Percentiles rank a stretch among this genome's conserved stretches.
Conservation (phyloP, 1,140 invertebrate species). For the Colletes latitarsis region DNA sequence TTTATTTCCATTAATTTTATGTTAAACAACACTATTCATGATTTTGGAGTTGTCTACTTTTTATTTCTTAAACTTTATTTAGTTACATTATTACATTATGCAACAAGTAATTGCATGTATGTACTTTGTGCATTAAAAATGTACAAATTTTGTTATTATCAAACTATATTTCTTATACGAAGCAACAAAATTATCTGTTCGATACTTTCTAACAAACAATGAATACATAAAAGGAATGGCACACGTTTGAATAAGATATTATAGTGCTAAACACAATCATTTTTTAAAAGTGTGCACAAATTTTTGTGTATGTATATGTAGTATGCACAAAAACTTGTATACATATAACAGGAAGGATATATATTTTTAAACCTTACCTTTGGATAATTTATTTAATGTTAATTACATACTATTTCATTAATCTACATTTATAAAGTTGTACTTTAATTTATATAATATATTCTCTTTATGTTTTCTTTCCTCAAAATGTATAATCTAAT, state of each 20-base stretch:
- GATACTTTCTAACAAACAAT: constrained; percentile 26
- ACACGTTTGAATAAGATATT: constrained; percentile 27
- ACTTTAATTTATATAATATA: not conserved
- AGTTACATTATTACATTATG: not conserved
- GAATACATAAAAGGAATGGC: not conserved
- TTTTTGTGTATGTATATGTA: constrained; percentile 36
- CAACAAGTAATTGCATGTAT: not conserved
- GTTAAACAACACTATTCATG: not conserved
- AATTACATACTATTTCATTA: not conserved
- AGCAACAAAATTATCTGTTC: constrained; percentile 15
- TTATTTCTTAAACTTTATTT: not conserved
- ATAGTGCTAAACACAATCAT: constrained; percentile 49
- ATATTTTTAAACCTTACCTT: constrained; percentile 18
- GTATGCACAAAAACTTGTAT: constrained; percentile 10
- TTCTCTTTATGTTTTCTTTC: not conserved
- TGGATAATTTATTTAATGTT: constrained; percentile 8
- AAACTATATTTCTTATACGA: not conserved
- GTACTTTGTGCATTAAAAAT: not conserved
- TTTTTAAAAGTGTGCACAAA: constrained; percentile 45
- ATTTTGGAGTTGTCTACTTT: constrained; percentile 1
- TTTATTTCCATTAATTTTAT: constrained; percentile 1
- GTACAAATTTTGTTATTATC: constrained; percentile 3
- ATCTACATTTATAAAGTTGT: not conserved
- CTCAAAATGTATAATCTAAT: not conserved
- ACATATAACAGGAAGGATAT: not conserved